Evolutionary conservation across 2,888 invertebrate genomes (phyloP), one percentile per base, ranked within the genome.

Genomic region (Eucera pruinosa): DNA sequence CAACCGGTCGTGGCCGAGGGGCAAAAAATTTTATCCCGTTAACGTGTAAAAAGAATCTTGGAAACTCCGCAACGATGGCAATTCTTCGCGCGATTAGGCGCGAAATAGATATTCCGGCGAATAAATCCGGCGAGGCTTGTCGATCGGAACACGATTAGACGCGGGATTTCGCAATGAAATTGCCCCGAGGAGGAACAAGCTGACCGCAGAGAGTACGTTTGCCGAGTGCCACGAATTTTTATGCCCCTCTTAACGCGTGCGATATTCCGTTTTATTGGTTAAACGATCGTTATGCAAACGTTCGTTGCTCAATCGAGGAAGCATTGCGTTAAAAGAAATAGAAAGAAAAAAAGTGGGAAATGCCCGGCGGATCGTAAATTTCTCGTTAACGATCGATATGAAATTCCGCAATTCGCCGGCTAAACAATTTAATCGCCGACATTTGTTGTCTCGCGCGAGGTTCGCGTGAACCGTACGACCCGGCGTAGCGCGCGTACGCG

Each of bases 331-430:
- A n/a, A n/a, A 15, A 4, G 3, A 20, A 18, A 20, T 2, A 47
- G 2, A 0, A 45, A 33, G 27, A 27, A 9, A 54, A 47, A 20
- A 15, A 47, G 9, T 33, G 36, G 45, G 45, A 52, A 58, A 27
- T n/a, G n/a, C n/a, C 15, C 45, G 13, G 4, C 18, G n/a, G 60
- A 33, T 52, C 58, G 36, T 54, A 60, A 72, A 66, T 52, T 66
- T n/a, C 27, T 13, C 50, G 58, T 62, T 30, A 30, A 55, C 9
- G 6, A 6, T 57, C 18, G 11, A 64, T 30, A 23, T 39, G 20
- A 6, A 15, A 45, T 36, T 20, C 20, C 6, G n/a, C n/a, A 23
- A 68, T 41, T 61, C 33, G 6, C 52, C 30, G 36, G 4, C 6
- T 4, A n/a, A 47, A 20, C 7, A n/a, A n/a, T 39, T 66, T 18